These are phyloP conservation scores for Eudorcas thomsonii DNA, from an alignment of 2,113 vertebrate genomes.

Conservation along the genomic window DNA sequence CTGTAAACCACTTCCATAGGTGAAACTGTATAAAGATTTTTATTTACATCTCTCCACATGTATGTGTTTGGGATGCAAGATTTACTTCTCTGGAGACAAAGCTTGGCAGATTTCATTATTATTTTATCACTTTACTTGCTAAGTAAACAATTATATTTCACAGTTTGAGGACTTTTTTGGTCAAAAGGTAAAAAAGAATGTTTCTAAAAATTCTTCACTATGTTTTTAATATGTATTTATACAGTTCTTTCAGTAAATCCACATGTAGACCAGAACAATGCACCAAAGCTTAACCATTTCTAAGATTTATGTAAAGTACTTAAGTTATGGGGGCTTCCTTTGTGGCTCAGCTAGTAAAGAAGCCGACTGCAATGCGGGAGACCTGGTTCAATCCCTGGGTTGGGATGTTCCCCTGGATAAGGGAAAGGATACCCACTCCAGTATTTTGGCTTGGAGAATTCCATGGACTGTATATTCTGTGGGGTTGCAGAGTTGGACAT, in stretches of 20 bases:
- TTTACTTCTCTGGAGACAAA: not conserved
- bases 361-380: not conserved
- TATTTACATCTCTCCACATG: not conserved
- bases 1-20: not conserved
- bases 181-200: not conserved
- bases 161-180: not conserved
- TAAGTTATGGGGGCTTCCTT: not conserved
- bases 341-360: not conserved
- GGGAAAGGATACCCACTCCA: not conserved
- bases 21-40: not conserved
- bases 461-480: not conserved
- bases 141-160: conserved; percentile 1
- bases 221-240: not conserved
- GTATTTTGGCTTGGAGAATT: not conserved
- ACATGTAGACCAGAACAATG: not conserved
- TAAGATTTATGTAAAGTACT: not conserved
- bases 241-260: not conserved
- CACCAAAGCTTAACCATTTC: not conserved
- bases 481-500: not conserved
- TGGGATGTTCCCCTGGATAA: not conserved
- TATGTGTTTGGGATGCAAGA: not conserved
- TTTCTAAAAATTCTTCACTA: not conserved
- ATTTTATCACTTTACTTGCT: not conserved
- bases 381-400: not conserved
- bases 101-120: not conserved